Base-by-base conservation (phyloP, 2,113 vertebrate species). In the Triplophysa dalaica region DNA sequence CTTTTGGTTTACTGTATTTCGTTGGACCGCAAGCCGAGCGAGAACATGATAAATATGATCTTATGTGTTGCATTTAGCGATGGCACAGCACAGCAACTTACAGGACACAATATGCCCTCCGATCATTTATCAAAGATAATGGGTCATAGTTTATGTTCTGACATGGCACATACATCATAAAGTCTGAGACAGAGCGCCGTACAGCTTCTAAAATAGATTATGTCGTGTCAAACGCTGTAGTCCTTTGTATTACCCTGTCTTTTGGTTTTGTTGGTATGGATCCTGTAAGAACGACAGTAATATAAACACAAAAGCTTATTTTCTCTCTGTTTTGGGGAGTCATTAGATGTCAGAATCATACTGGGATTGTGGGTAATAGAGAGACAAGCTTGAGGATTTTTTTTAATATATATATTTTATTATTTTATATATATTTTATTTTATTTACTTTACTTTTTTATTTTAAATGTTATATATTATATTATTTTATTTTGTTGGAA, bases 101-200 rank as follows among this genome's bases (percentile, higher is more conserved):
- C 72, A 50, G 83, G 66, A 87, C 66, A 83, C 81, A 80, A 81
- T 81, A 52, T 74, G 58, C 78, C 72, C 61, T 73, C 76, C 22
- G 84, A 83, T 66, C 82, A 88, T 89, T 90, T 81, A 90, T 90
- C 88, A 89, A 70, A 67, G 38, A 84, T 87, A 89, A 90, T 87
- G 86, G 89, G 87, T 91, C 84, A 86, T 86, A 88, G 86, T 91
- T 90, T 89, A 87, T 74, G 81, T 64, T 80, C 80, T 88, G 87
- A 90, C 83, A 50, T 21, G 21, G 54, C 50, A 69, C 67, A 87
- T 89, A 85, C 78, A 87, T 90, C 85, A 88, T 68, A 38, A 64
- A 17, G 72, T 81, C 69, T 77, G 83, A 82, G 76, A 56, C 77
- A 52, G 58, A 61, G 38, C 9, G n/a, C 63, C 67, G 82, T 50